A percentile compares a stretch with the other conserved stretches of the same genome.
Conservation (phyloP, 2,797 vertebrate species). For the Pelobates cultripes region DNA sequence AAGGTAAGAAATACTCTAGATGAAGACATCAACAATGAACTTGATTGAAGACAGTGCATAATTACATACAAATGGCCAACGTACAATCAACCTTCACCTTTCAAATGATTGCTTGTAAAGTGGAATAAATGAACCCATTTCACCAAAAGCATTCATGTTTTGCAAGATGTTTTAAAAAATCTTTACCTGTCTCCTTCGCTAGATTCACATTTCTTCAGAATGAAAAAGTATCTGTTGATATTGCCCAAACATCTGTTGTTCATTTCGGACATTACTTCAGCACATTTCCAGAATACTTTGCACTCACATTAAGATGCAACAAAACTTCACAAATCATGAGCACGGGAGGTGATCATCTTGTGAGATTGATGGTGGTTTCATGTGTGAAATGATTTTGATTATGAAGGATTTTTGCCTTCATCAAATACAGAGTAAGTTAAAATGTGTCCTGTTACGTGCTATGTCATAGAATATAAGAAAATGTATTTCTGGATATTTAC, state of each 20-base stretch:
- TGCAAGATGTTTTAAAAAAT: conserved; percentile 36
- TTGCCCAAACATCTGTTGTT: conserved; percentile 47
- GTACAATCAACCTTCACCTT: conserved; percentile 42
- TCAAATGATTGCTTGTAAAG: conserved; percentile 44
- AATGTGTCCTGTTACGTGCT: conserved; percentile 50
- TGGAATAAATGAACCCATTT: conserved; percentile 28
- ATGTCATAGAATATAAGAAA: conserved; percentile 47
- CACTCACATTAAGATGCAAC: conserved; percentile 41
- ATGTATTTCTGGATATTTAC: conserved; percentile 47
- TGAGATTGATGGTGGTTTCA: conserved; percentile 46
- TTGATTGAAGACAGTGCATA: conserved; percentile 30
- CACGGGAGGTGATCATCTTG: conserved; percentile 28
- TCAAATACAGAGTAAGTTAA: conserved; percentile 48
- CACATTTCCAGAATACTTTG: conserved; percentile 49
- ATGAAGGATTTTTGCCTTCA: conserved; percentile 43
- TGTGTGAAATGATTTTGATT: conserved; percentile 50
- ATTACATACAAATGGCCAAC: conserved; percentile 46
- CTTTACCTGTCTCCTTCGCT: conserved; percentile 50
- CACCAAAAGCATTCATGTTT: conserved; percentile 27
- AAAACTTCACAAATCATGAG: conserved; percentile 41
- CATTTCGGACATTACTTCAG: conserved; percentile 46
- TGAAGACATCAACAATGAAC: conserved; percentile 27
- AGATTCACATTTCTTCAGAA: conserved; percentile 19
- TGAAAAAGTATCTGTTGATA: conserved; percentile 41
- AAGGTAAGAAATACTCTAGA: conserved; percentile 17